Evolutionary conservation across 2,888 invertebrate genomes (phyloP), one percentile per base, ranked within the genome.

Genomic region (Argynnis bischoffii): DNA sequence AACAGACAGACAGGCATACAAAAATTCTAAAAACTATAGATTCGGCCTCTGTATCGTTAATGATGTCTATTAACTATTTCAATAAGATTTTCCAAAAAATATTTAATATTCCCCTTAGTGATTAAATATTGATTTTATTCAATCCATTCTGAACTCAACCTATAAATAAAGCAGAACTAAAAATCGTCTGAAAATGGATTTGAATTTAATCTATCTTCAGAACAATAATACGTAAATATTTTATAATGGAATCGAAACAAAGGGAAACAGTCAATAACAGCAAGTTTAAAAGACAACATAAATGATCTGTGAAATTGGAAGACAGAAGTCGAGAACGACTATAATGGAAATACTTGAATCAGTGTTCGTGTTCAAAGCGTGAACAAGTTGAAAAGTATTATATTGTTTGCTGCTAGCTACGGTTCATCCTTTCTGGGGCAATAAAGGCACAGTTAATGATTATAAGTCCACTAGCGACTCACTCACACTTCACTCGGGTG

Each of bases 291-390:
- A 73, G 75, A 77, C 77, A 78, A 76, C 75, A 75, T 77, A 83
- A 84, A 84, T 85, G 84, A 78, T 75, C 78, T 78, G 83, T 80
- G 80, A 85, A 85, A 85, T 85, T 82, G 83, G 69, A 84, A 79
- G 78, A 79, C 77, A 76, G 77, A 64, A 74, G 72, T 71, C 59
- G 59, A 70, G 64, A 64, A 70, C 67, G 73, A 72, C 71, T 74
- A 69, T 70, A 69, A 69, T 68, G 68, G 68, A 69, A 71, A 69
- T 63, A 64, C 66, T 68, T 47, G 70, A 66, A 59, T 53, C 67
- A 63, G 46, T 55, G 73, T 47, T 55, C 57, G 61, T 57, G 57
- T 21, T 68, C 21, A 50, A 14, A 64, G 50, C 64, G 54, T 47
- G 64, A 67, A 56, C 55, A 55, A 50, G 14, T 55, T 63, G 63